Evolutionary conservation across 1,140 invertebrate genomes (phyloP).

Genomic region (Pseudomyrmex pallidus): DNA sequence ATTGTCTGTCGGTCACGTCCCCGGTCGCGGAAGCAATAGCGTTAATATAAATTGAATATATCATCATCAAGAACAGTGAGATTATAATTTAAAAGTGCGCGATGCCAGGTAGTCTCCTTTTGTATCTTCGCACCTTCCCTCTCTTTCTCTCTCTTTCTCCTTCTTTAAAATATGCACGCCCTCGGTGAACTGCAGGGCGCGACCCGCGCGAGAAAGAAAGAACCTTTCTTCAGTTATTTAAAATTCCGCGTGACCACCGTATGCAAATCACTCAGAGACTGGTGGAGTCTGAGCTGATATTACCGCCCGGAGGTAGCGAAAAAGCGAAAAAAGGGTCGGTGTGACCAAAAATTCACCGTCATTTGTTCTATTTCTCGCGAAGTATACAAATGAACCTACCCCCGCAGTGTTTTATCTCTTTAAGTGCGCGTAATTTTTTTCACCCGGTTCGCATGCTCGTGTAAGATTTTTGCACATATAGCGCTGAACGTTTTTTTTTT

Average conservation of each 20-base stretch:
- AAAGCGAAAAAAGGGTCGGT: slow-evolving; percentile 5
- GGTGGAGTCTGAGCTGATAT: slow-evolving; percentile 57
- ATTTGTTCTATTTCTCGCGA: not conserved
- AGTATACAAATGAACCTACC: not conserved
- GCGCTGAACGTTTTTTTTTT: no score
- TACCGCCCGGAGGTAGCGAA: slow-evolving; percentile 1
- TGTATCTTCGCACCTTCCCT: slow-evolving; percentile 1
- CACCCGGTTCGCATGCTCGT: no score
- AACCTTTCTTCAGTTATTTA: slow-evolving; percentile 71
- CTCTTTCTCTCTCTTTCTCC: not conserved
- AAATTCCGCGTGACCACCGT: slow-evolving; percentile 71
- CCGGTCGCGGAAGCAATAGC: not conserved
- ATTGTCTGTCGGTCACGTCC: not conserved
- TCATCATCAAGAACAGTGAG: slow-evolving; percentile 13
- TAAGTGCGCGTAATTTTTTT: not conserved
- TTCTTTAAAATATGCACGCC: slow-evolving; percentile 43
- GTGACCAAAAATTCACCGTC: slow-evolving; percentile 8
- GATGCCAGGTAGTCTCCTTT: slow-evolving; percentile 18
- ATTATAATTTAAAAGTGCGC: slow-evolving; percentile 40
- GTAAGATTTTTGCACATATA: no score
- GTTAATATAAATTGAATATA: slow-evolving; percentile 34
- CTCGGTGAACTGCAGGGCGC: slow-evolving; percentile 43
- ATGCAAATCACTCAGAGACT: slow-evolving; percentile 67
- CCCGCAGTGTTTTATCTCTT: not conserved
- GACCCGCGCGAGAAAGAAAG: slow-evolving; percentile 50